phyloP scores from a whole-genome alignment of 1,140 invertebrate genomes.

The Cataglyphis hispanica region DNA sequence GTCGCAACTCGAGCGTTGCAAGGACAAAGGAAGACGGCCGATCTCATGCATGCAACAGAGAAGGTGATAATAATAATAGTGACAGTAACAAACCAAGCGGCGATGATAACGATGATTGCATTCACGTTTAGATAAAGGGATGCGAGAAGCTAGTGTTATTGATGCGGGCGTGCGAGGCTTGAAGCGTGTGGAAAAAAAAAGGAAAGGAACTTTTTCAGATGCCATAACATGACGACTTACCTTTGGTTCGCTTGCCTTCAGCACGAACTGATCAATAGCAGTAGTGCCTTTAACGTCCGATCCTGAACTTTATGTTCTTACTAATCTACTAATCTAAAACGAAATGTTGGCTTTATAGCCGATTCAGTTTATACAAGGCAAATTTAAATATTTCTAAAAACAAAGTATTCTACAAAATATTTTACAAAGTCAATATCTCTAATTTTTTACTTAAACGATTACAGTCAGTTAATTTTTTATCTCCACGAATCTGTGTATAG shows the following conservation, averaged over 20 bases:
- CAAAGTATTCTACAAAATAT: conserved; percentile 6
- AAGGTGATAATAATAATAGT: conserved; percentile 46
- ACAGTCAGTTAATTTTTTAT: background rate
- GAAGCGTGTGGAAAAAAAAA: conserved; percentile 68
- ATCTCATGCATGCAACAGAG: conserved; percentile 40
- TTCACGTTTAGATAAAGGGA: conserved; percentile 1
- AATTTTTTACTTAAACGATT: background rate
- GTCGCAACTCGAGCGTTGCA: conserved; percentile 75
- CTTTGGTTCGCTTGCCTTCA: conserved; percentile 9
- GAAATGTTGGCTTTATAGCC: background rate
- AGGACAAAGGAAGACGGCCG: conserved; percentile 70
- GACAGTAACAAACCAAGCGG: conserved; percentile 36
- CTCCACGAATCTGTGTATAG: background rate
- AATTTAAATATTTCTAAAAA: background rate
- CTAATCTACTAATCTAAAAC: conserved; percentile 71
- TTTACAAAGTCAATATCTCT: conserved; percentile 13
- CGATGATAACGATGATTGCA: conserved; percentile 5
- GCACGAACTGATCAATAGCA: conserved; percentile 81
- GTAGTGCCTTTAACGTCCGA: conserved; percentile 78
- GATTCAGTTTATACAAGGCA: background rate
- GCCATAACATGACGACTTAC: conserved; percentile 42
- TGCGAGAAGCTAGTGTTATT: conserved; percentile 25
- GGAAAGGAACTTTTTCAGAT: conserved; percentile 55
- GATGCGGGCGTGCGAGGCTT: background rate
- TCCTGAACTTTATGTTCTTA: conserved; percentile 78